These are phyloP conservation scores for Agrilus cyanescens DNA, from an alignment of 2,888 invertebrate species.

Conservation along the genomic window DNA sequence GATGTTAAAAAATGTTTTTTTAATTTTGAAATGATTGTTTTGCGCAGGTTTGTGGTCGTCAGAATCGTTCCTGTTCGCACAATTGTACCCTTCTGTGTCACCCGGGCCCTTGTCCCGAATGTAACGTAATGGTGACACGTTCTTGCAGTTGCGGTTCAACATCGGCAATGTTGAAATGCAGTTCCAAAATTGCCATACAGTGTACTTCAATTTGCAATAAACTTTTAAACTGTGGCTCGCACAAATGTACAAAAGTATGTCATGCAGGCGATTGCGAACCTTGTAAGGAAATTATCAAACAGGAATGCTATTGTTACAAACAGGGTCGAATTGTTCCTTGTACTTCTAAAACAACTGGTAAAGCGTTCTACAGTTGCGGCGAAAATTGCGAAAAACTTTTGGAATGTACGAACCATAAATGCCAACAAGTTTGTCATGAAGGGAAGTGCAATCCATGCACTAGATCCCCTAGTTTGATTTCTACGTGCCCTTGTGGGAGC, in stretches of 20 bases:
- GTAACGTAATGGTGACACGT: conserved; percentile 61
- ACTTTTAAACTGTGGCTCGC: conserved; percentile 62
- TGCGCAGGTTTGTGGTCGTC: conserved; percentile 49
- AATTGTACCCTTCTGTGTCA: conserved; percentile 77
- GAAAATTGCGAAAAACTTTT: conserved; percentile 48
- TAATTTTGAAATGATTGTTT: too few species aligned
- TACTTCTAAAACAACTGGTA: conserved; percentile 39
- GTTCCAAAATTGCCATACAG: conserved; percentile 54
- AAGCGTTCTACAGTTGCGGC: conserved; percentile 46
- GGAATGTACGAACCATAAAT: conserved; percentile 59
- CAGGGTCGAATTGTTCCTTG: conserved; percentile 50
- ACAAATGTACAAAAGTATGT: conserved; percentile 61
- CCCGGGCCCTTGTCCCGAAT: conserved; percentile 90
- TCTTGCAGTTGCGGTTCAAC: conserved; percentile 71
- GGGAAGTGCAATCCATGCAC: conserved; percentile 55
- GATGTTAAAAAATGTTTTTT: too few species aligned
- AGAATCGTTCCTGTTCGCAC: conserved; percentile 41
- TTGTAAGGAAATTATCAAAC: conserved; percentile 55
- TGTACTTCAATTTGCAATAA: conserved; percentile 68
- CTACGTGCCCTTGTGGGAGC: conserved; percentile 68
- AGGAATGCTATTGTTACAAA: conserved; percentile 64
- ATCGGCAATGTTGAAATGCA: conserved; percentile 56
- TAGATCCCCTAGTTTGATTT: conserved; percentile 47
- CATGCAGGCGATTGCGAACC: conserved; percentile 67
- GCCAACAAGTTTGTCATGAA: conserved; percentile 55